These are phyloP conservation scores for Notoglanidium macrostoma DNA, from an alignment of 2,797 vertebrate species.

Conservation along the genomic window DNA sequence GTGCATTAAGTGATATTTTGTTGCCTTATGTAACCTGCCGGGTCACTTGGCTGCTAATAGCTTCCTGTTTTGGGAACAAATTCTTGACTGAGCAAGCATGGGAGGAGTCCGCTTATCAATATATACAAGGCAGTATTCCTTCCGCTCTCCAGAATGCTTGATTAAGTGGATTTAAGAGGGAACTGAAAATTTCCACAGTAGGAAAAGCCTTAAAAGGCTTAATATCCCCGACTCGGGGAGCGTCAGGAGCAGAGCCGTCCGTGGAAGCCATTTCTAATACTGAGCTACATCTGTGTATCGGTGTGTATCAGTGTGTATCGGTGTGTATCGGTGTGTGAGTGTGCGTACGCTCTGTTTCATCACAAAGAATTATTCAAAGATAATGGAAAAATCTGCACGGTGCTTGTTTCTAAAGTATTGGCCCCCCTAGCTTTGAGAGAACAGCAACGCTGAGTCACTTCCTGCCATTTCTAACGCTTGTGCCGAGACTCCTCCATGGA, in stretches of 20 bases:
- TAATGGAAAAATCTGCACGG: background rate
- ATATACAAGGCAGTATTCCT: constrained; percentile 55
- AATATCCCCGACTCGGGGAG: background rate
- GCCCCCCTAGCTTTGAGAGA: background rate
- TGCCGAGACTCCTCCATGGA: background rate
- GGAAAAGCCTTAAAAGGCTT: background rate
- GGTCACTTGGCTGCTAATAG: constrained; percentile 20
- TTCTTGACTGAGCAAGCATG: constrained; percentile 9
- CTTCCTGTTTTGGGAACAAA: constrained; percentile 45
- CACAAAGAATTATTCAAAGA: background rate
- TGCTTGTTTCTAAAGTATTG: background rate
- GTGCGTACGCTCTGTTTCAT: background rate
- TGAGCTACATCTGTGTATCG: background rate
- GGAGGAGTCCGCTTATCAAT: constrained; percentile 57
- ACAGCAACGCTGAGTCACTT: background rate
- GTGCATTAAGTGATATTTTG: constrained; percentile 6
- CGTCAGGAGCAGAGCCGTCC: background rate
- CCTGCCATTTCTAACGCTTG: background rate
- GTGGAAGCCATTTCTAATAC: background rate
- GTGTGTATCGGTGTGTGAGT: background rate
- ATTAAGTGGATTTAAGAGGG: background rate
- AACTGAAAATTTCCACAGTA: background rate
- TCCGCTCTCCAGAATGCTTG: constrained; percentile 53
- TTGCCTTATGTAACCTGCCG: constrained; percentile 38
- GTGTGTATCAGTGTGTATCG: background rate